Conservation (phyloP, 2,797 vertebrate genomes). For the Urophycis tenuis region DNA sequence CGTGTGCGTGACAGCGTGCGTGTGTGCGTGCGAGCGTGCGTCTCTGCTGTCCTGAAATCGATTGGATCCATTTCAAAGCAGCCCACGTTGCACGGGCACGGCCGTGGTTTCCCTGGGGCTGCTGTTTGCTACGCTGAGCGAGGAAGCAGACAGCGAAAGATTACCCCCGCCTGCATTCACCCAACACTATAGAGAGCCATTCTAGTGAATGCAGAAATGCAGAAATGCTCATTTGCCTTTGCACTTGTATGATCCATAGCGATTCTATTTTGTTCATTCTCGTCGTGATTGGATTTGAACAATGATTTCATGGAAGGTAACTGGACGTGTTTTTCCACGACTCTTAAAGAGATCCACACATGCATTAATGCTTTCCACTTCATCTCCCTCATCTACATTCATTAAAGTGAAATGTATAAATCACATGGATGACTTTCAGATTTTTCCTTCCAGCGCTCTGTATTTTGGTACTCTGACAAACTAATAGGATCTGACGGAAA, state of each 20-base stretch:
- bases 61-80: too few relatives aligned
- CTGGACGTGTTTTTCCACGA: neutral
- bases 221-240: neutral
- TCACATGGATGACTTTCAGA: neutral
- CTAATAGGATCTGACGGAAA: neutral
- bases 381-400: neutral
- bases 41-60: too few relatives aligned
- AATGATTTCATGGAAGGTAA: neutral
- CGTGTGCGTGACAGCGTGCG: neutral
- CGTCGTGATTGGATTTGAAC: neutral
- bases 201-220: neutral
- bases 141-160: neutral
- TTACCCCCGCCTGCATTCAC: neutral
- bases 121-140: too few relatives aligned
- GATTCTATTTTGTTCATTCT: neutral
- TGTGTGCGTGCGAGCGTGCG: neutral
- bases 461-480: neutral
- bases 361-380: neutral
- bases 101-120: too few relatives aligned
- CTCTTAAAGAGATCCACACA: neutral
- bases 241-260: neutral
- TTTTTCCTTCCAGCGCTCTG: neutral
- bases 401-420: neutral
- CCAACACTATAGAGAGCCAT: neutral
- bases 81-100: too few relatives aligned